Percentiles rank a stretch among this genome's conserved stretches.
These are phyloP conservation scores for Antheraea pernyi DNA, from an alignment of 1,140 invertebrate species.

Conservation along the genomic window DNA sequence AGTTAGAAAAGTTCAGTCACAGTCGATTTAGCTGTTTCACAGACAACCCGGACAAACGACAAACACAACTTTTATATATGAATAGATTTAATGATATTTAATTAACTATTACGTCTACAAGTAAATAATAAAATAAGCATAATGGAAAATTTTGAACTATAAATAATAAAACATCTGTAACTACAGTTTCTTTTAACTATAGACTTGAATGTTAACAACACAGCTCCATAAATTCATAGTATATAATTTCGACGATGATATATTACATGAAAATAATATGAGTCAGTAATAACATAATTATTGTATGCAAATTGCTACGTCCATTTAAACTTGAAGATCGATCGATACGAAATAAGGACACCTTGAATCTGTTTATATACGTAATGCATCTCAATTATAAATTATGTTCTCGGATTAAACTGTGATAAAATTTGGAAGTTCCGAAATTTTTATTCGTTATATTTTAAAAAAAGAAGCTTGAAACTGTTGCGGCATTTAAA, in stretches of 20 bases:
- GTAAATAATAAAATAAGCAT: too few relatives aligned
- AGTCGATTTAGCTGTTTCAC: too few relatives aligned
- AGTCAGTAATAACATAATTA: slow-evolving; percentile 34
- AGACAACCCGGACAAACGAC: too few relatives aligned
- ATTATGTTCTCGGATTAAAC: not conserved
- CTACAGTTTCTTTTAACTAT: not conserved
- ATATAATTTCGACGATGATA: slow-evolving; percentile 1
- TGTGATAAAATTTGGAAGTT: not conserved
- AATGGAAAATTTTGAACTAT: not conserved
- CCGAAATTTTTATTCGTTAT: not conserved
- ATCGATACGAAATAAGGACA: not conserved
- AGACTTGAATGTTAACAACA: not conserved
- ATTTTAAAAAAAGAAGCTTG: not conserved
- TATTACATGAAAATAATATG: slow-evolving; percentile 1
- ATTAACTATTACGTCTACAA: too few relatives aligned
- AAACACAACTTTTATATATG: too few relatives aligned
- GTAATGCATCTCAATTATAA: slow-evolving; percentile 5
- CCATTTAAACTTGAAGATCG: slow-evolving; percentile 6
- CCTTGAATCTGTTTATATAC: slow-evolving; percentile 2
- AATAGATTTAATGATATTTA: too few relatives aligned
- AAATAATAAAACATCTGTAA: not conserved
- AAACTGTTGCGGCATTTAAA: too few relatives aligned
- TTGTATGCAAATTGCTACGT: slow-evolving; percentile 46
- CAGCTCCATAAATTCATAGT: not conserved
- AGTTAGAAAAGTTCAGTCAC: too few relatives aligned